These are phyloP conservation scores for Lasioglossum leucozonium DNA, from an alignment of 2,888 invertebrate genomes.

Conservation along the genomic window DNA sequence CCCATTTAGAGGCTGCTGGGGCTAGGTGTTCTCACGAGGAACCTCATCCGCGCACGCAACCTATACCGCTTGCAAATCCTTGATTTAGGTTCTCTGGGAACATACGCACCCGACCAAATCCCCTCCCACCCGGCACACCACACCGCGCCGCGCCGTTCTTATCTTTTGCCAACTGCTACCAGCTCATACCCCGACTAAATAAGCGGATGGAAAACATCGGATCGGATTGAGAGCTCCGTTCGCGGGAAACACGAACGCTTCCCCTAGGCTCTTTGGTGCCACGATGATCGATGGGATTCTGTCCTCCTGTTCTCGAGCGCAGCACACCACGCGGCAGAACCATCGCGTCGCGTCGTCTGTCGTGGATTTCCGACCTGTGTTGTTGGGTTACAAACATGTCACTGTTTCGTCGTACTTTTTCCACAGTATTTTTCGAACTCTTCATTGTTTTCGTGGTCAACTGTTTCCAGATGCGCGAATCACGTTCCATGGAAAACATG, in stretches of 20 bases:
- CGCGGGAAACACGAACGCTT: constrained; percentile 14
- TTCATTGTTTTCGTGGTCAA: not conserved
- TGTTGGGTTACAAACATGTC: not conserved
- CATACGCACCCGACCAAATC: constrained; percentile 40
- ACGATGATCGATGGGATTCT: constrained; percentile 14
- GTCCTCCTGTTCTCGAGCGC: not conserved
- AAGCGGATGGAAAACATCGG: constrained; percentile 38
- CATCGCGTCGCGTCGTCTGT: not conserved
- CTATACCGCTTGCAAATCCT: constrained; percentile 69
- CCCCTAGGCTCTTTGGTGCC: constrained; percentile 6
- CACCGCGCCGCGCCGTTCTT: constrained; percentile 42
- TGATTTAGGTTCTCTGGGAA: constrained; percentile 71
- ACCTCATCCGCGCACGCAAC: constrained; percentile 43
- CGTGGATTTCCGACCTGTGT: not conserved
- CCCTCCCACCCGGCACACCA: not conserved
- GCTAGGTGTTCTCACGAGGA: constrained; percentile 43
- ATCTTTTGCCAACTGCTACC: constrained; percentile 58
- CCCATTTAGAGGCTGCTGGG: constrained; percentile 60
- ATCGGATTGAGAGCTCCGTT: not conserved
- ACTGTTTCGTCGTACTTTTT: not conserved
- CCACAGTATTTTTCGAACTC: not conserved
- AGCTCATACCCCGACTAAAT: constrained; percentile 30
- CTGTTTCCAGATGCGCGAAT: not conserved
- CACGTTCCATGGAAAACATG: not conserved
- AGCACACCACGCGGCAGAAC: not conserved